A percentile compares a stretch with the other conserved stretches of the same genome.
These are phyloP conservation scores for Netta rufina DNA, from an alignment of 2,797 vertebrate species.

Conservation along the genomic window DNA sequence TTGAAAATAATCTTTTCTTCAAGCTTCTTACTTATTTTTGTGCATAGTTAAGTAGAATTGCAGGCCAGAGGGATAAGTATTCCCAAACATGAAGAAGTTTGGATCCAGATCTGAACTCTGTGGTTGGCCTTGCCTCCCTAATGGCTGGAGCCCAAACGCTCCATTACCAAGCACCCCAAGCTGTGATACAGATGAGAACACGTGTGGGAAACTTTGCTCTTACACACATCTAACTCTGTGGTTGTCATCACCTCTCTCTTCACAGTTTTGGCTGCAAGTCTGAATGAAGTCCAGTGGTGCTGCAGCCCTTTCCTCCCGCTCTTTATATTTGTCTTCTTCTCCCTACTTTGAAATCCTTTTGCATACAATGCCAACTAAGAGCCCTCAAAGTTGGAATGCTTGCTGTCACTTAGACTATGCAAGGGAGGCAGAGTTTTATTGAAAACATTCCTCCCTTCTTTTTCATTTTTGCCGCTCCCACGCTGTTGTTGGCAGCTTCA, in stretches of 20 bases:
- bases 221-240: neutral
- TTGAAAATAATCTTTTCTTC: neutral
- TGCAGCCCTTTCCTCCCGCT: neutral
- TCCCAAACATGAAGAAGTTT: neutral
- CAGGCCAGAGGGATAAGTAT: neutral
- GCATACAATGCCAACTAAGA: slow-evolving; percentile 23
- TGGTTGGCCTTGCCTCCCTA: neutral
- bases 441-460: slow-evolving; percentile 47
- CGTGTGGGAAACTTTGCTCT: slow-evolving; percentile 53
- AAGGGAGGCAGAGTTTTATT: slow-evolving; percentile 55
- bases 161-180: slow-evolving; percentile 22
- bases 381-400: slow-evolving; percentile 48
- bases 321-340: neutral
- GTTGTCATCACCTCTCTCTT: slow-evolving; percentile 37
- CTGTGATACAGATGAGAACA: slow-evolving; percentile 2
- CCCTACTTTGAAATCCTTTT: slow-evolving; percentile 23
- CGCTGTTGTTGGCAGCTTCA: slow-evolving; percentile 51
- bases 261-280: neutral
- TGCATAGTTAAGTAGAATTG: neutral
- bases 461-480: slow-evolving; percentile 50
- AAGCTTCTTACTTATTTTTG: neutral
- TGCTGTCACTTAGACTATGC: slow-evolving; percentile 14
- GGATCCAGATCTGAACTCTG: slow-evolving; percentile 33
- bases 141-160: neutral
- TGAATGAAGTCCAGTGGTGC: neutral